Evolutionary conservation across 2,888 invertebrate species (phyloP).

Genomic region (Ophion slaviceki): DNA sequence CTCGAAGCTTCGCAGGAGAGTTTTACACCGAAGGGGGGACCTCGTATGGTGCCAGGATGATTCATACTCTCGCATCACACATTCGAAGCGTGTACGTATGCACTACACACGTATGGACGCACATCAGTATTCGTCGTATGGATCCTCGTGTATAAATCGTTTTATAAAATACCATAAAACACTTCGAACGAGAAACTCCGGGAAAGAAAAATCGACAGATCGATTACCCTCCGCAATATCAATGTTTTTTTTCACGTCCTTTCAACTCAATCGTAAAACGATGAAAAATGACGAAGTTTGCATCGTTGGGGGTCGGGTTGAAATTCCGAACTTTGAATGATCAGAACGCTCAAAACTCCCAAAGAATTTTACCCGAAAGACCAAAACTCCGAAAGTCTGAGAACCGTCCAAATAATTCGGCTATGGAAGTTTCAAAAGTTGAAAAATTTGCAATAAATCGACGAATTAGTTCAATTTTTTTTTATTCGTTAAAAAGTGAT

Average conservation of each 20-base stretch:
- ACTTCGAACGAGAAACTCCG: slow-evolving; percentile 3
- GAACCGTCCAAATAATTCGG: too few relatives aligned
- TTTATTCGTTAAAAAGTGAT: too few relatives aligned
- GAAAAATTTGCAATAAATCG: too few relatives aligned
- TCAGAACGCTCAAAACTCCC: too few relatives aligned
- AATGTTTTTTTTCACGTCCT: neutral
- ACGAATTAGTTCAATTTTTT: too few relatives aligned
- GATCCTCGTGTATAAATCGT: neutral
- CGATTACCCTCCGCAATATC: neutral
- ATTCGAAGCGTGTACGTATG: slow-evolving; percentile 10
- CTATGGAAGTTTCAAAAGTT: too few relatives aligned
- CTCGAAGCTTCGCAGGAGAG: slow-evolving; percentile 53
- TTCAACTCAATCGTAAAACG: neutral
- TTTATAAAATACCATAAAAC: neutral
- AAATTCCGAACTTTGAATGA: too few relatives aligned
- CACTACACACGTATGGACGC: neutral
- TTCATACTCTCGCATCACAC: slow-evolving; percentile 62
- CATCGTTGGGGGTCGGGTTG: too few relatives aligned
- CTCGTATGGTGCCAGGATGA: slow-evolving; percentile 64
- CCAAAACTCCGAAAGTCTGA: too few relatives aligned
- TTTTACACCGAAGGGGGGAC: slow-evolving; percentile 56
- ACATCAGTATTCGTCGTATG: neutral
- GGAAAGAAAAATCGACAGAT: neutral
- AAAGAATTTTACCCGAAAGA: too few relatives aligned
- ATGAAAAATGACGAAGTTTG: neutral